These are phyloP conservation scores for Sepiola atlantica DNA, from an alignment of 2,888 invertebrate species.

Conservation along the genomic window DNA sequence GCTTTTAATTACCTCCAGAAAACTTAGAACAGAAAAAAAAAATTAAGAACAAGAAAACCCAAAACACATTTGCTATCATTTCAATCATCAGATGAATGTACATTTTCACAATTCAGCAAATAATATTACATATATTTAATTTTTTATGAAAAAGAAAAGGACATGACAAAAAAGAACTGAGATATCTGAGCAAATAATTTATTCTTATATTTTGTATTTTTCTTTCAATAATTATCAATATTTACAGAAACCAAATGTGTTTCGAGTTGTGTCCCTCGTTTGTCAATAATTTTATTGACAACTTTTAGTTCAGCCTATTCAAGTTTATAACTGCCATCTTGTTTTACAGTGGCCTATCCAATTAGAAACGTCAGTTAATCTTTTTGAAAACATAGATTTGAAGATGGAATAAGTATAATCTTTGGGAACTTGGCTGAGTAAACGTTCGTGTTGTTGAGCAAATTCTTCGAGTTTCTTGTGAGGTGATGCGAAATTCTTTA, in stretches of 20 bases:
- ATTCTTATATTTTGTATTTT: neutral
- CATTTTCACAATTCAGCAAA: neutral
- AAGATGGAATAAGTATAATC: conserved; percentile 56
- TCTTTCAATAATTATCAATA: conserved; percentile 19
- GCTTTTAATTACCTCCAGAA: neutral
- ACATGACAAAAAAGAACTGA: neutral
- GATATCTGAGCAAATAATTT: conserved; percentile 38
- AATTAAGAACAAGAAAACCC: neutral
- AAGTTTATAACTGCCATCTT: conserved; percentile 40
- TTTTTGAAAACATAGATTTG: conserved; percentile 56
- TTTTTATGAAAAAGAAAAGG: neutral
- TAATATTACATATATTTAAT: no score
- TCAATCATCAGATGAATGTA: neutral
- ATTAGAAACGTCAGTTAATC: conserved; percentile 57
- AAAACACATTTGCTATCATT: neutral
- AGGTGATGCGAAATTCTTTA: conserved; percentile 54
- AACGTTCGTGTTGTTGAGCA: conserved; percentile 58
- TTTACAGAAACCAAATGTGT: neutral
- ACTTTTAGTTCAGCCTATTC: conserved; percentile 48
- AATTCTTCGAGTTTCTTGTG: conserved; percentile 58
- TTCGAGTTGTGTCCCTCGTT: neutral
- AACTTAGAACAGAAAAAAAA: neutral
- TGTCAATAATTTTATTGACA: conserved; percentile 36
- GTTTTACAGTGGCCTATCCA: conserved; percentile 59
- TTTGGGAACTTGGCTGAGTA: conserved; percentile 55